Base-by-base conservation (phyloP, 2,797 vertebrate species). In the Halcyon chelicuti region DNA sequence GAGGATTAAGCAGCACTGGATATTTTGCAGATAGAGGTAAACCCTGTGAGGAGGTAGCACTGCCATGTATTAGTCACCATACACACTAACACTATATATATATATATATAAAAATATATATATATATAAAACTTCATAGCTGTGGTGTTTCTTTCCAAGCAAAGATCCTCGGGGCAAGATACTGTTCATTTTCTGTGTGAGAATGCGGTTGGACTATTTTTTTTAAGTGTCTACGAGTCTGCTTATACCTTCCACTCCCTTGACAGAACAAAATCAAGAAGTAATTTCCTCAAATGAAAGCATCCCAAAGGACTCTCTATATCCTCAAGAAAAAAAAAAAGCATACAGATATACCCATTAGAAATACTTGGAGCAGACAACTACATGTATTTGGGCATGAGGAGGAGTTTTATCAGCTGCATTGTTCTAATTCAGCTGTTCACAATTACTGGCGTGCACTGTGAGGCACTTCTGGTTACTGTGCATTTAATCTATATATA, bases 391-490 rank as follows among this genome's bases (percentile, higher is more conserved):
- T 77, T 31, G 78, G 37, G 58, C 35, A 12, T 7, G 21, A 10
- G 20, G 84, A 90, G 74, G 22, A 81, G 72, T 70, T 93, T 70
- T 72, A 90, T 72, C 70, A 89, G 86, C 47, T 91, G 61, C 68
- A 88, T 88, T 93, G 52, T 35, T 87, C 63, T 79, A 60, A 77
- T 82, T 80, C 88, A 96, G 91, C 91, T 91, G 93, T 68, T 96
- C 82, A 84, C 77, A 83, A 86, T 90, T 94, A 88, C 65, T 73
- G 51, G 61, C 46, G 61, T 33, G 28, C 6, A 1, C 25, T 66
- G 60, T 33, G 46, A 94, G 42, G 51, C 62, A 68, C 60, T 92
- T 62, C 63, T 96, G 76, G 94, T 86, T 78, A 57, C 78, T 16
- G 20, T 6, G 3, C 75, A 35, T 76, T 95, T 90, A 57, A 94